Conservation (phyloP, 37 sponge, comb jelly and placozoan species). For the Chondrilla cf. caribensis region DNA sequence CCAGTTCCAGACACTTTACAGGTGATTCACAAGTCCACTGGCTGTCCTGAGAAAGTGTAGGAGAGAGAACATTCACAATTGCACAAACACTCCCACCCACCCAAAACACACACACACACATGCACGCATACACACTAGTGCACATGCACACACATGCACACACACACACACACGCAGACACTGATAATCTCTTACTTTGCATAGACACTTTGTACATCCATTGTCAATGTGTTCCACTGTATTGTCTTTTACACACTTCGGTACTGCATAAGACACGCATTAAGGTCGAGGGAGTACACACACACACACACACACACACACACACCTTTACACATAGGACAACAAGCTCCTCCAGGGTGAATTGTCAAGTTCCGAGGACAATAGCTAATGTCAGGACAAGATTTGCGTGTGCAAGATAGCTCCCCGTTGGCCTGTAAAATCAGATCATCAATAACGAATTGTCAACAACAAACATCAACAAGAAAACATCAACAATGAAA, state of each 20-base stretch:
- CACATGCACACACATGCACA: constrained; percentile 9
- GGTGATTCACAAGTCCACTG: neutral
- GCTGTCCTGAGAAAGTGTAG: neutral
- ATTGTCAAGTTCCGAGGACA: too few relatives aligned
- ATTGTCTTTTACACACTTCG: neutral
- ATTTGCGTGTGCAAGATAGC: too few relatives aligned
- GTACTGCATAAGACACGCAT: neutral
- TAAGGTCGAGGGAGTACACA: neutral
- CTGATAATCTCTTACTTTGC: neutral
- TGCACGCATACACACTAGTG: neutral
- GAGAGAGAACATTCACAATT: neutral
- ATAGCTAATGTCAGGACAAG: too few relatives aligned
- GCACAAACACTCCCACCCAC: neutral
- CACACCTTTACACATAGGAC: too few relatives aligned
- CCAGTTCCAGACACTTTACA: neutral
- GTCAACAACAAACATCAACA: too few relatives aligned
- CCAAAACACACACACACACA: constrained; percentile 11
- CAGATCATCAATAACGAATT: too few relatives aligned
- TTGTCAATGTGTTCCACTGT: too few relatives aligned
- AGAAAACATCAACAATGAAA: too few relatives aligned
- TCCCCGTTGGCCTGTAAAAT: too few relatives aligned
- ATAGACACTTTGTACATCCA: neutral
- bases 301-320: neutral
- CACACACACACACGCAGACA: constrained; percentile 11
- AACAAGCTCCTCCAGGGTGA: too few relatives aligned